Percentiles rank a stretch among this genome's conserved stretches.
Evolutionary conservation across 2,113 vertebrate species (phyloP).

Genomic region (Ardeotis arabs): DNA sequence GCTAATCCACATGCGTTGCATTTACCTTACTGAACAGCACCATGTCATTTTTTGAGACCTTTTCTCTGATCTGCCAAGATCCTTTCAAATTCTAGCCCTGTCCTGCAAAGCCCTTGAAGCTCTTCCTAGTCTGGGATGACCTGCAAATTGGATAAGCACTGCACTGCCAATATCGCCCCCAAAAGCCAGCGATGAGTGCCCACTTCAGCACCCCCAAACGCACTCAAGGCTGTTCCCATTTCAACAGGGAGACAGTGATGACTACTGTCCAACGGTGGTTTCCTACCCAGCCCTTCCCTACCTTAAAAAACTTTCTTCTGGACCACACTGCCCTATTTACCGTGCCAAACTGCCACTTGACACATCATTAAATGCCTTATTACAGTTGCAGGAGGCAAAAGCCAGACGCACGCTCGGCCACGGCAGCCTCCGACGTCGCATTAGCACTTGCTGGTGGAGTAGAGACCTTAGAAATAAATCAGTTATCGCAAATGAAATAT

Average conservation of each 20-base stretch:
- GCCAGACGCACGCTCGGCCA: not conserved
- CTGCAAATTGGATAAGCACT: not conserved
- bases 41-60: not conserved
- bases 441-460: not conserved
- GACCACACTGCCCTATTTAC: not conserved
- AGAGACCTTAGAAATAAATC: not conserved
- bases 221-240: not conserved
- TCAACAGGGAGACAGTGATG: not conserved
- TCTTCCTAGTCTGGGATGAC: not conserved
- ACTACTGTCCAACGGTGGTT: rapidly evolving
- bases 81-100: not conserved
- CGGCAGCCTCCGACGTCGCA: rapidly evolving
- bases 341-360: rapidly evolving
- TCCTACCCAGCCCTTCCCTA: not conserved
- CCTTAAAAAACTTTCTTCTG: not conserved
- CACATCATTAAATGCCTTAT: not conserved
- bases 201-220: not conserved
- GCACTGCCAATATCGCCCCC: too few relatives aligned
- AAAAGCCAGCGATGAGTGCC: not conserved
- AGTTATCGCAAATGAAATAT: not conserved
- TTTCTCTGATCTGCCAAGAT: not conserved
- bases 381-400: not conserved
- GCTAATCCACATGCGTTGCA: rapidly evolving
- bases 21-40: not conserved
- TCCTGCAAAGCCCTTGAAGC: not conserved